Percentiles rank a stretch among this genome's conserved stretches.
phyloP scores from a whole-genome alignment of 2,113 vertebrate genomes.

The Proteles cristata region DNA sequence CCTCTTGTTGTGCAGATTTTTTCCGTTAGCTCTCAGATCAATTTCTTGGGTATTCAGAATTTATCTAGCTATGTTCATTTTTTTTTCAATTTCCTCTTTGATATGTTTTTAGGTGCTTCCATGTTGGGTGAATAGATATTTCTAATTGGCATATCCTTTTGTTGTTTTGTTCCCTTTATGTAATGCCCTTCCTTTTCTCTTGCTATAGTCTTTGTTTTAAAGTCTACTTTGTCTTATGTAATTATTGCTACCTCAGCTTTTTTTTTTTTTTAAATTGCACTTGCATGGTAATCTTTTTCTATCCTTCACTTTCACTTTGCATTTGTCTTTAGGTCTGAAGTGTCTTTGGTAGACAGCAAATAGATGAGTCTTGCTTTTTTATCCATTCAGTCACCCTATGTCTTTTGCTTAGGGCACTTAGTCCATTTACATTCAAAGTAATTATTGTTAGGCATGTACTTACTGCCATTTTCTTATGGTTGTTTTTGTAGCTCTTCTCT shows the following conservation, averaged over 20 bases:
- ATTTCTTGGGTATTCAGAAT: neutral
- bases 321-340: neutral
- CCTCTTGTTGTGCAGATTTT: neutral
- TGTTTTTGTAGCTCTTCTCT: neutral
- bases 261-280: neutral
- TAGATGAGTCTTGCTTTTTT: neutral
- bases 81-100: neutral
- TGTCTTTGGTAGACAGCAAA: neutral
- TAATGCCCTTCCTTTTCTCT: neutral
- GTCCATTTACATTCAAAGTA: neutral
- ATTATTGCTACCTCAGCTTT: neutral
- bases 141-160: neutral
- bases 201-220: neutral
- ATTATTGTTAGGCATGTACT: neutral
- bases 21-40: neutral
- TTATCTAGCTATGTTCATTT: neutral
- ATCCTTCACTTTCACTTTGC: neutral
- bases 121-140: neutral
- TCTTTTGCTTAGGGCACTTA: neutral
- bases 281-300: neutral
- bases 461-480: neutral
- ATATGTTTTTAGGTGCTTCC: neutral
- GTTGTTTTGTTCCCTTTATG: neutral
- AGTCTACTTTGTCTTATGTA: neutral
- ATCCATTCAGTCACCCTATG: neutral